Evolutionary conservation across 2,797 vertebrate genomes (phyloP).

Genomic region (Hypotaenidia philippensis): DNA sequence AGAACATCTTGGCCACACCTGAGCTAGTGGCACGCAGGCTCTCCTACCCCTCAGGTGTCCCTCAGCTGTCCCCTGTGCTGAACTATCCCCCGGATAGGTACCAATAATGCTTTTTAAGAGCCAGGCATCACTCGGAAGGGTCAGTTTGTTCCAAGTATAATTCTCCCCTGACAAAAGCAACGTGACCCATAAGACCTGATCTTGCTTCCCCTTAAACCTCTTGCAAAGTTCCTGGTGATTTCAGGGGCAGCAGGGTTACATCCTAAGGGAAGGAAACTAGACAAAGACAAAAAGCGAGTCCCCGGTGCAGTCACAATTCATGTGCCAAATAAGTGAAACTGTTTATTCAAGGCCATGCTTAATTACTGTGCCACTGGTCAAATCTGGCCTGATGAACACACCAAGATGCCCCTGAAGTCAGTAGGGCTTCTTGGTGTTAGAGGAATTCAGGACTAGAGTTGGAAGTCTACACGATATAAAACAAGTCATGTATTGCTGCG

Average conservation of each 20-base stretch:
- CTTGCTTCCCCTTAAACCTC: background rate
- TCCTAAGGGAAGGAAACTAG: slow-evolving; percentile 15
- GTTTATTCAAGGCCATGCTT: background rate
- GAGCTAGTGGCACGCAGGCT: background rate
- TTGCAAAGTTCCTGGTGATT: background rate
- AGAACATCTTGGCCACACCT: background rate
- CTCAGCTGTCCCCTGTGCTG: background rate
- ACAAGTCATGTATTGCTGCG: background rate
- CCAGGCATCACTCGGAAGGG: background rate
- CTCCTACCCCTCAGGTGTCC: background rate
- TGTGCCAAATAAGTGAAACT: background rate
- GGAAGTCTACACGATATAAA: background rate
- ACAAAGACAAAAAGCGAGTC: background rate
- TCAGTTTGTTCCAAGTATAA: background rate
- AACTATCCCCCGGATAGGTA: background rate
- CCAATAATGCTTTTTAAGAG: background rate
- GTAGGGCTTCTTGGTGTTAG: background rate
- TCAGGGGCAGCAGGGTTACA: background rate
- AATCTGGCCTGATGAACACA: background rate
- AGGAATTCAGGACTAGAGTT: background rate
- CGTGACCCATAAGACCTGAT: rapidly evolving
- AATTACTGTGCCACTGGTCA: background rate
- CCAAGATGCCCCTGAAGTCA: background rate
- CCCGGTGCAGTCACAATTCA: background rate
- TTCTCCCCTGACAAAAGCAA: background rate